Percentiles rank a stretch among this genome's conserved stretches.
These are phyloP conservation scores for Coreius guichenoti DNA, from an alignment of 2,797 vertebrate genomes.

Conservation along the genomic window DNA sequence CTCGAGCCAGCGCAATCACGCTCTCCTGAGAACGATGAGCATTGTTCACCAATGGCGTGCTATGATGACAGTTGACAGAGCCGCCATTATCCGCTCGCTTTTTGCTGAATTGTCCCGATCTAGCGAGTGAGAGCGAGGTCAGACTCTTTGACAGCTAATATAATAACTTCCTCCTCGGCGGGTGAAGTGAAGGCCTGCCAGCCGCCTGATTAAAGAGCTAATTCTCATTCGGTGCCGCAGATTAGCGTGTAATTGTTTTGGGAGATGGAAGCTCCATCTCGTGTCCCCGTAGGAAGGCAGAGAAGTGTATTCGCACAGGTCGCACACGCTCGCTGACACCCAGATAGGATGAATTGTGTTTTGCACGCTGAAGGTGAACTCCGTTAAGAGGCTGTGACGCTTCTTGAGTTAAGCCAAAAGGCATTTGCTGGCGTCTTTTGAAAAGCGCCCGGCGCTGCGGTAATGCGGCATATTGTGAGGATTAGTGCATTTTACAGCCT, in stretches of 20 bases:
- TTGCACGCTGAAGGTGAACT: constrained; percentile 62
- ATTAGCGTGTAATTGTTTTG: constrained; percentile 82
- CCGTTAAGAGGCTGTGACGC: constrained; percentile 51
- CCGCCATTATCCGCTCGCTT: constrained; percentile 25
- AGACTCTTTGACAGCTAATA: constrained; percentile 70
- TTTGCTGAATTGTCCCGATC: constrained; percentile 51
- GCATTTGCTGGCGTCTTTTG: background rate
- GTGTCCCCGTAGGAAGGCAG: constrained; percentile 61
- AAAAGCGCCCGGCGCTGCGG: background rate
- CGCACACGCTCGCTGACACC: constrained; percentile 52
- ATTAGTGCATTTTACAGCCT: constrained; percentile 19
- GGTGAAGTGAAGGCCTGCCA: constrained; percentile 70
- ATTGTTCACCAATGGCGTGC: background rate
- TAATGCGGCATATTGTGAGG: constrained; percentile 5
- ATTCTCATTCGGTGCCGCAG: constrained; percentile 76
- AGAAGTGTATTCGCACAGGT: constrained; percentile 57
- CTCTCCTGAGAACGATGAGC: background rate
- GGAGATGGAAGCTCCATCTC: constrained; percentile 67
- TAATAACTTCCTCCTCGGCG: constrained; percentile 69
- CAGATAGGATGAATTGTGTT: constrained; percentile 62
- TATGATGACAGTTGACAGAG: constrained; percentile 43
- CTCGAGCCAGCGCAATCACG: background rate
- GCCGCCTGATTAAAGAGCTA: constrained; percentile 72
- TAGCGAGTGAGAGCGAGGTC: constrained; percentile 62
- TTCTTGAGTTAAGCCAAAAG: constrained; percentile 1